Conservation (phyloP, 2,113 vertebrate species). For the Mus pahari region DNA sequence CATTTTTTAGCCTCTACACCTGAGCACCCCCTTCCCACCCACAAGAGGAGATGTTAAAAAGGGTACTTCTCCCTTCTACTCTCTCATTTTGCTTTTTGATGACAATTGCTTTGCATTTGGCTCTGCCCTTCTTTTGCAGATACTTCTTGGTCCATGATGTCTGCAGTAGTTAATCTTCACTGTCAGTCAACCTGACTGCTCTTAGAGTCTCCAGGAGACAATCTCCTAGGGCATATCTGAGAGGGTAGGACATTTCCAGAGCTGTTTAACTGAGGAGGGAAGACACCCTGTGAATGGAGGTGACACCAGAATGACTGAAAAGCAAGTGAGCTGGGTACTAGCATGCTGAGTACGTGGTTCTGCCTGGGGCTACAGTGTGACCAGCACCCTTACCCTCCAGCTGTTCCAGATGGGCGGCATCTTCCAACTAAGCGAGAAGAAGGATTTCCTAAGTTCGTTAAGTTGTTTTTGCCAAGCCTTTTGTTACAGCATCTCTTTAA, state of each 20-base stretch:
- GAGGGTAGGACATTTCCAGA: not conserved
- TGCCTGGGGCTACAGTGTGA: not conserved
- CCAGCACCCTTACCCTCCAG: too few species aligned
- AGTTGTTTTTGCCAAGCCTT: not conserved
- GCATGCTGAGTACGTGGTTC: not conserved
- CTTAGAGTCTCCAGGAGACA: not conserved
- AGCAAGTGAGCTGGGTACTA: too few species aligned
- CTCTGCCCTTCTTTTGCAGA: not conserved
- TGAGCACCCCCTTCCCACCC: not conserved
- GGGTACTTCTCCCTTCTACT: not conserved
- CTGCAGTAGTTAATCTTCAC: not conserved
- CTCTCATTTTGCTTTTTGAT: not conserved
- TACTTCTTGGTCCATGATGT: not conserved
- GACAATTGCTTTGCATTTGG: conserved; percentile 22
- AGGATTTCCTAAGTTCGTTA: not conserved
- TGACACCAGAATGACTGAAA: not conserved
- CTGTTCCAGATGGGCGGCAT: not conserved
- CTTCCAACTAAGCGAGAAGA: not conserved
- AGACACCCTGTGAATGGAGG: not conserved
- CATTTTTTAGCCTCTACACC: too few species aligned
- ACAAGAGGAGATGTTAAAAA: not conserved
- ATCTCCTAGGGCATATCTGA: not conserved
- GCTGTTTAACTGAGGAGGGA: not conserved
- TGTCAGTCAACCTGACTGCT: too few species aligned
- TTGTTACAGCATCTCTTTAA: not conserved